Evolutionary conservation across 2,113 vertebrate genomes (phyloP), one percentile per base, ranked within the genome.

Genomic region (Tichodroma muraria): DNA sequence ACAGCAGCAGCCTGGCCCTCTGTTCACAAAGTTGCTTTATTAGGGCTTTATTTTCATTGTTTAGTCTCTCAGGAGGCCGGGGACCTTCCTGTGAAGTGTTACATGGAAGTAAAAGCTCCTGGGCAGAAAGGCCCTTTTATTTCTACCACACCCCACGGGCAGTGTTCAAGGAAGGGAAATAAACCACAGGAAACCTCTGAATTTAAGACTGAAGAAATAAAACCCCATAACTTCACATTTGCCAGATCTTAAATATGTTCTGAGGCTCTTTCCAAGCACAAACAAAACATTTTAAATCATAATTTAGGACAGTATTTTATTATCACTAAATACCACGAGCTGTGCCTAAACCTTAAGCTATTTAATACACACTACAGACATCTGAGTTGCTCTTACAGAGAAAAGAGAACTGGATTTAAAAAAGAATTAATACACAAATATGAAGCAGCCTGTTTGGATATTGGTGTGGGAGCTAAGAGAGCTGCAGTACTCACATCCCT

Each of bases 401-500:
- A 42, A 45, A 54, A 20, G 2, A 72, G 33, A 60, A 57, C 4
- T 37, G 13, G 10, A 31, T 31, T n/a, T 6, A 7, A 4, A 45
- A 5, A 8, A 23, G 10, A 14, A 7, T n/a, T 4, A 40, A 15
- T 1, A 8, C 2, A 45, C 6, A 16, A 11, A 3, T 1, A 28
- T 11, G 24, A 4, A 56, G 6, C 52, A 47, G 44, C 6, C 35
- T 50, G 30, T 16, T 15, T 9, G 70, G 70, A 8, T 27, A 1
- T 6, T 14, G 76, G 44, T 1, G 45, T 14, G 84, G 0, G 6
- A 59, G 68, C 2, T 10, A 3, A 40, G 44, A 3, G 0, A 63
- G 64, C 2, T 4, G 23, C 79, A 89, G 71, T 20, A 97, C 99
- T 98, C 93, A 99, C 99, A 35, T 99, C 99, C 98, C 99, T 97